These are phyloP conservation scores for Elaeidobius kamerunicus DNA, from an alignment of 2,888 invertebrate genomes.

Conservation along the genomic window DNA sequence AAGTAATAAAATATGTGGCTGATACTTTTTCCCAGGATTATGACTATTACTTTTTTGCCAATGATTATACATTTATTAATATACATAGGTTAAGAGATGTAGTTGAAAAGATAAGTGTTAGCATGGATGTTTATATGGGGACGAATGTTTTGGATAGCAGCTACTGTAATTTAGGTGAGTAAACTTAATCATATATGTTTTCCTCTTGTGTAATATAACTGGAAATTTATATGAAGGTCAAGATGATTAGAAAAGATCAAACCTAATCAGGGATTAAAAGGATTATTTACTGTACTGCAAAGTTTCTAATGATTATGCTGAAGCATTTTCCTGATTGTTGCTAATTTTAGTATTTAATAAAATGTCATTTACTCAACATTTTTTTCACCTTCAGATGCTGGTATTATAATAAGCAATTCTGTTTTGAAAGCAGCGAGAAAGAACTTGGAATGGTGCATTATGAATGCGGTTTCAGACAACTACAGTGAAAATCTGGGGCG, in stretches of 20 bases:
- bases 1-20: conserved; percentile 83
- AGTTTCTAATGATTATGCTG: neutral
- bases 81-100: conserved; percentile 70
- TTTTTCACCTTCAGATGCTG: conserved; percentile 59
- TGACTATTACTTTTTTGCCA: conserved; percentile 88
- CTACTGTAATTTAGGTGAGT: conserved; percentile 66
- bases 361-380: no score
- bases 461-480: conserved; percentile 77
- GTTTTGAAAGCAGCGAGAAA: conserved; percentile 74
- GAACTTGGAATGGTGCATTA: conserved; percentile 86
- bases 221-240: no score
- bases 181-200: no score
- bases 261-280: no score
- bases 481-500: conserved; percentile 87
- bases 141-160: conserved; percentile 59
- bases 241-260: no score
- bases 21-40: conserved; percentile 87
- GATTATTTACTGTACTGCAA: no score
- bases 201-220: no score
- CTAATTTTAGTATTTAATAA: neutral
- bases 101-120: conserved; percentile 76
- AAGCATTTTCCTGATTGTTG: no score
- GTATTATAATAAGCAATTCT: conserved; percentile 84
- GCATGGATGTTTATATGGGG: conserved; percentile 83
- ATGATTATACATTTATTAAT: conserved; percentile 83